A percentile compares a stretch with the other conserved stretches of the same genome.
Evolutionary conservation across 2,797 vertebrate species (phyloP).

Genomic region (Heteromormyrus szaboi): DNA sequence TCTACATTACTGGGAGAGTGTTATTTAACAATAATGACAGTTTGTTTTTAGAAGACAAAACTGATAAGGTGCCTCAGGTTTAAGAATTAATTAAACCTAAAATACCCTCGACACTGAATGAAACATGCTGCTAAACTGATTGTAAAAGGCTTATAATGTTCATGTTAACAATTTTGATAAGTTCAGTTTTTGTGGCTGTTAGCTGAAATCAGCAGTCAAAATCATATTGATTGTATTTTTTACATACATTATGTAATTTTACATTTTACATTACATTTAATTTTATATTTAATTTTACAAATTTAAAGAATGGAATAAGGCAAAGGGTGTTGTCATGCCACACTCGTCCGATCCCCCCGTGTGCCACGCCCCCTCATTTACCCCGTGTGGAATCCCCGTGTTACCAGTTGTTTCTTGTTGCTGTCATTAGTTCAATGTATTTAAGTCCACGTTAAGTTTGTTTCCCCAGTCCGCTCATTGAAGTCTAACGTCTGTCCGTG

Average conservation of each 20-base stretch:
- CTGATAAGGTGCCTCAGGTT: constrained; percentile 19
- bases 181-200: neutral
- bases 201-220: neutral
- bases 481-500: no score
- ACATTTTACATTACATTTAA: no score
- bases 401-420: no score
- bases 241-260: no score
- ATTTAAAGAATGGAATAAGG: neutral
- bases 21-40: constrained; percentile 31
- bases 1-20: constrained; percentile 23
- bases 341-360: no score
- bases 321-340: neutral
- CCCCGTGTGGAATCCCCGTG: no score
- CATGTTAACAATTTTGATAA: neutral
- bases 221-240: neutral
- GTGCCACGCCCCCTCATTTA: no score
- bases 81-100: constrained; percentile 31
- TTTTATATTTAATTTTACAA: neutral
- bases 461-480: no score
- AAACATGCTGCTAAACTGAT: constrained; percentile 10
- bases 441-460: no score
- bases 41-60: constrained; percentile 27
- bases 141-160: constrained; percentile 1
- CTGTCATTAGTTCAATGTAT: no score
- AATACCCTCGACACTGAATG: constrained; percentile 18